Base-by-base conservation (phyloP, 1,140 invertebrate genomes). In the Drosophila ironensis region DNA sequence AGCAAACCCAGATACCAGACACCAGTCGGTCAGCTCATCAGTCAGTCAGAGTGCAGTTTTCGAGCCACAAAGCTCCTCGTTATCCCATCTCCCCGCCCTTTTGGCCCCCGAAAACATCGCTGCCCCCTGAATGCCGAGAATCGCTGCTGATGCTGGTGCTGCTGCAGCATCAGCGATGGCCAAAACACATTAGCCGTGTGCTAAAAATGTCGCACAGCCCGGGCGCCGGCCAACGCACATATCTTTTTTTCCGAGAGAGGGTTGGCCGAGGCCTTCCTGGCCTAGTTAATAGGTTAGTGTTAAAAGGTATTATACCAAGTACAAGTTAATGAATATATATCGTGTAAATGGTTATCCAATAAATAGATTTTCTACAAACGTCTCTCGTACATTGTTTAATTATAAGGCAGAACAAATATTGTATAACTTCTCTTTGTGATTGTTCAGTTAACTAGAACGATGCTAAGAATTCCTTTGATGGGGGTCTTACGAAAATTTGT, bases 151-250 rank as follows among this genome's bases (percentile, higher is more conserved):
- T 45, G 33, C 33, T 28, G 47, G 20, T 46, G 16, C 28, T 47
- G 35, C 41, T 45, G 56, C 52, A 67, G 41, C 70, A 72, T 33
- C 63, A 54, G 40, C 46, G 51, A 45, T 37, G 38, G 70, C 66
- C 54, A 64, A 73, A 82, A 70, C 60, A 82, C 78, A 84, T 86
- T 86, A 78, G 73, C 52, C 60, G 70, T 78, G 66, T 84, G 42
- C 73, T 74, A 64, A 66, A 84, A 84, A 63, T 77, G 70, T 84
- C 70, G 69, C 68, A 72, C 50, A 50, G 28, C 37, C 50, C 54
- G 60, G 60, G 51, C n/a, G 11, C 28, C 46, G 60, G 57, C 56
- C 41, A 63, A 64, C 51, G 48, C 66, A 47, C 37, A 48, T 20
- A 47, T 42, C 24, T 19, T 38, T 16, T 33, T 6, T 4, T 12